Evolutionary conservation across 2,888 invertebrate genomes (phyloP).

Genomic region (Standfussiana lucernea): DNA sequence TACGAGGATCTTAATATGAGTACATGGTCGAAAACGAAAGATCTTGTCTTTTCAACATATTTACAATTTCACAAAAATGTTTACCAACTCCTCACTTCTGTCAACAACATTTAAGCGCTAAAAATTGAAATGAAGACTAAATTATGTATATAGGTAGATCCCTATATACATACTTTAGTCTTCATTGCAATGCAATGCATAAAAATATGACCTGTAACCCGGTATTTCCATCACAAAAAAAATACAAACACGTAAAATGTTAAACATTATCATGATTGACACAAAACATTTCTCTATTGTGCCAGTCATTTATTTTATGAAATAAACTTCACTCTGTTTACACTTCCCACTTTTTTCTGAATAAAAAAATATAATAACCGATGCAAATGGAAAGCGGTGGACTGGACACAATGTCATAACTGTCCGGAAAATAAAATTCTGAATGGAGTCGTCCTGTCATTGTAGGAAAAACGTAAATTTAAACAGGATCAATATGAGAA

Average conservation of each 20-base stretch:
- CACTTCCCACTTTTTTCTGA: slow-evolving; percentile 2
- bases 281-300: background rate
- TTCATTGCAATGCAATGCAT: background rate
- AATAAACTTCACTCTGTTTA: slow-evolving; percentile 13
- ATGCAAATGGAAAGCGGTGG: background rate
- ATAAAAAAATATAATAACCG: slow-evolving; percentile 26
- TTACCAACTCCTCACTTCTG: background rate
- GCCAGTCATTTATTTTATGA: background rate
- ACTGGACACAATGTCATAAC: slow-evolving; percentile 14
- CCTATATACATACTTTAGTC: background rate
- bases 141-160: too few species aligned
- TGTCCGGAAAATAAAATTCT: slow-evolving; percentile 3
- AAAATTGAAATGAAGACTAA: too few species aligned
- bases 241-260: background rate
- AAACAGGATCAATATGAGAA: background rate
- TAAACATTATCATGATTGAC: background rate
- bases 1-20: background rate
- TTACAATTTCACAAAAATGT: background rate
- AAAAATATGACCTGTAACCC: background rate
- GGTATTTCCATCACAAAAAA: background rate
- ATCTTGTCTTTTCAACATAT: background rate
- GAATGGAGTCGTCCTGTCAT: background rate
- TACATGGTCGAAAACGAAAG: background rate
- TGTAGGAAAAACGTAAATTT: background rate
- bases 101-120: background rate